phyloP scores from a whole-genome alignment of 2,113 vertebrate species.

The Saimiri boliviensis region DNA sequence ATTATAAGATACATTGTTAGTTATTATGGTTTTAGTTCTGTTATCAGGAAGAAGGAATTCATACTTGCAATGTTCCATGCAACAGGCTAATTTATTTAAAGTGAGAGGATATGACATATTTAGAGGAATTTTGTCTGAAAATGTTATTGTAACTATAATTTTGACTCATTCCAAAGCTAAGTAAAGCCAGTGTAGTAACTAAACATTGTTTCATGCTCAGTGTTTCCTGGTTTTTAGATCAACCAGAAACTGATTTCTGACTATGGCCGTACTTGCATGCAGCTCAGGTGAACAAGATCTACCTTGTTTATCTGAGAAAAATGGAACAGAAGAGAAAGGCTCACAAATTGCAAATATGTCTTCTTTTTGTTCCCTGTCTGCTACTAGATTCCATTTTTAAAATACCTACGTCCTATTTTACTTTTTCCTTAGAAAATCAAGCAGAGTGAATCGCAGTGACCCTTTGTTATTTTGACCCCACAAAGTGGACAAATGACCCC shows the following conservation, averaged over 20 bases:
- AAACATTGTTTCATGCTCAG: neutral
- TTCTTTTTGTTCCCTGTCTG: neutral
- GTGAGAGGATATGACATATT: neutral
- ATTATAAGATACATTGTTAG: neutral
- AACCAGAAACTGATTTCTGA: neutral
- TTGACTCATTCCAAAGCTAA: constrained; percentile 24
- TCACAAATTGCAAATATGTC: neutral
- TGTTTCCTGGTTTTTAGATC: constrained; percentile 7
- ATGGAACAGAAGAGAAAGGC: neutral
- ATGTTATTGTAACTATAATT: neutral
- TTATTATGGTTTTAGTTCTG: neutral
- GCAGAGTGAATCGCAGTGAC: neutral
- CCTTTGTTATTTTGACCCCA: neutral
- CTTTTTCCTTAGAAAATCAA: constrained; percentile 50
- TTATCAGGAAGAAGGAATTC: neutral
- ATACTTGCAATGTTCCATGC: neutral
- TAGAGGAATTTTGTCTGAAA: neutral
- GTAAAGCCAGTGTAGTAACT: neutral
- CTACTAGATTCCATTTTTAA: neutral
- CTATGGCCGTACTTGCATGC: neutral
- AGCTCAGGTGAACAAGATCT: constrained; percentile 40
- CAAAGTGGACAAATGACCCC: neutral
- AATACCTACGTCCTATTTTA: neutral
- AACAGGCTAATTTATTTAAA: neutral
- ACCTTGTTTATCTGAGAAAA: neutral